phyloP scores from a whole-genome alignment of 2,797 vertebrate genomes.

The Gallirallus australis region DNA sequence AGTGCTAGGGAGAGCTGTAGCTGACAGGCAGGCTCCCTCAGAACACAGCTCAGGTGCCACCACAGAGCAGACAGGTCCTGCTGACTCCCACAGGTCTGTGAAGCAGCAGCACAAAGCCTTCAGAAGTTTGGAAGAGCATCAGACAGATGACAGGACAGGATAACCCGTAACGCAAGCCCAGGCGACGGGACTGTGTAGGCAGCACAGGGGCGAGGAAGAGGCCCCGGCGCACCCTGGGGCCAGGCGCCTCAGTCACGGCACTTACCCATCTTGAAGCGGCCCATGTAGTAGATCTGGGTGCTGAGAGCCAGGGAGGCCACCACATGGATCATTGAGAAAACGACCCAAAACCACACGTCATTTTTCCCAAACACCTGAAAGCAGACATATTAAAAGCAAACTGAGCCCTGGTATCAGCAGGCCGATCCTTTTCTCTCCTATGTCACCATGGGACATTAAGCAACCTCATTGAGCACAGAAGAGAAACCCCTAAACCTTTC shows the following conservation, averaged over 20 bases:
- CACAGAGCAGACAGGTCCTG: background rate
- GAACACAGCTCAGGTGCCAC: background rate
- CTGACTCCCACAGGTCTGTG: background rate
- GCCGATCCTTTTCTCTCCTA: background rate
- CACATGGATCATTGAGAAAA: conserved; percentile 82
- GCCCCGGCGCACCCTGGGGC: background rate
- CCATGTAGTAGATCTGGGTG: conserved; percentile 87
- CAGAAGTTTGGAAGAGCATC: background rate
- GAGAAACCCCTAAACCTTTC: background rate
- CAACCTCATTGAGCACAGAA: background rate
- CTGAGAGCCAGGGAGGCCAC: conserved; percentile 82
- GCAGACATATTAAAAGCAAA: background rate
- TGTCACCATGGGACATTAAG: background rate
- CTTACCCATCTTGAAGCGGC: conserved; percentile 84
- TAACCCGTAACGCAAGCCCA: background rate
- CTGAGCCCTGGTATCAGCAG: background rate
- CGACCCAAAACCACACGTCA: conserved; percentile 82
- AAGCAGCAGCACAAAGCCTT: background rate
- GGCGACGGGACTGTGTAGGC: background rate
- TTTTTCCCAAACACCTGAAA: conserved; percentile 84
- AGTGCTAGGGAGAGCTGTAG: background rate
- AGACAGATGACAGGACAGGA: background rate
- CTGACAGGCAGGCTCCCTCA: background rate
- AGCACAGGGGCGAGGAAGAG: background rate
- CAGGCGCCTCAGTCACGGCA: background rate